Conservation (phyloP, 2,888 invertebrate genomes). For the Pheosia gnoma region DNA sequence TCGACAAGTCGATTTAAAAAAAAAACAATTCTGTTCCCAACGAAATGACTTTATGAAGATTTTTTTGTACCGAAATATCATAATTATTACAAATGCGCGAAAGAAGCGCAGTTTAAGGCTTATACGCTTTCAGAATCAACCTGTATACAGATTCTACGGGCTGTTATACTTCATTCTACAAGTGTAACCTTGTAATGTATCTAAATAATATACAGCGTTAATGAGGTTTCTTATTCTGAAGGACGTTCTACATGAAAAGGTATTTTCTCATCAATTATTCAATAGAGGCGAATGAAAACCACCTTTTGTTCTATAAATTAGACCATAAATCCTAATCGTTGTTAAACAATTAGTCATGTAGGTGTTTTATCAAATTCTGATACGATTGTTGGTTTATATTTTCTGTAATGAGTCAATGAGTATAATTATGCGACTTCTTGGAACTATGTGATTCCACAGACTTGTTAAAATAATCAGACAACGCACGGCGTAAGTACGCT, state of each 20-base stretch:
- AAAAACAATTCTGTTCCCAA: too few relatives aligned
- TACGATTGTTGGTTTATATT: slow-evolving; percentile 9
- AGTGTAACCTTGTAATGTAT: neutral
- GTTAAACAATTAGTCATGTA: neutral
- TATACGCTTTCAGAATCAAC: too few relatives aligned
- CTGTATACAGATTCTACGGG: too few relatives aligned
- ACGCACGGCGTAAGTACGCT: too few relatives aligned
- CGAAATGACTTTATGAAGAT: too few relatives aligned
- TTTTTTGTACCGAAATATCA: too few relatives aligned
- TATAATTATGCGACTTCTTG: slow-evolving; percentile 15
- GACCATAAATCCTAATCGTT: neutral
- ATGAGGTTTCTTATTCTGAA: neutral
- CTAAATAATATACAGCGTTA: neutral
- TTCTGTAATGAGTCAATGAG: slow-evolving; percentile 19
- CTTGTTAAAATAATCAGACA: too few relatives aligned
- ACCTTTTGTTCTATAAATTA: neutral
- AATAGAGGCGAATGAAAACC: neutral
- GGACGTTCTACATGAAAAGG: neutral
- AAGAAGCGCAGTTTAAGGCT: too few relatives aligned
- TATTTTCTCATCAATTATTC: neutral
- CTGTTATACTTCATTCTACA: too few relatives aligned
- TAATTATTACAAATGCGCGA: too few relatives aligned
- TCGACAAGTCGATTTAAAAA: too few relatives aligned
- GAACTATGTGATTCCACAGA: slow-evolving; percentile 23
- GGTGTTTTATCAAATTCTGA: neutral